A percentile compares a stretch with the other conserved stretches of the same genome.
Conservation (phyloP, 2,888 invertebrate genomes). For the Agonopterix arenella region DNA sequence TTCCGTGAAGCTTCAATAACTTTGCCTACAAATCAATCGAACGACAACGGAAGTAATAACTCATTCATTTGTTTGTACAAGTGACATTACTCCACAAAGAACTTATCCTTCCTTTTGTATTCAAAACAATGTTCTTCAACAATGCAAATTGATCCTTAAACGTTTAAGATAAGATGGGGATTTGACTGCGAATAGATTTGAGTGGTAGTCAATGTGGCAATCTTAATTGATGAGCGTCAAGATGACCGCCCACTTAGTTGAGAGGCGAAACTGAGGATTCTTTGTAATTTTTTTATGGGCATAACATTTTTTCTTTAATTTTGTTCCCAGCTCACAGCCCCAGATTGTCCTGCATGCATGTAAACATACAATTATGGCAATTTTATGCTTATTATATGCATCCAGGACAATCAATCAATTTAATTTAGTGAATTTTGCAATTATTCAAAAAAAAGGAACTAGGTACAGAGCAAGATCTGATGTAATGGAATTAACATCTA, state of each 20-base stretch:
- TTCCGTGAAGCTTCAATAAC: no score
- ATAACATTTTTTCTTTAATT: no score
- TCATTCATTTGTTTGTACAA: constrained; percentile 37
- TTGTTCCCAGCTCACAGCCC: no score
- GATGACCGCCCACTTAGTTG: constrained; percentile 20
- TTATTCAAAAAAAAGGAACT: no score
- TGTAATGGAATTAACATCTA: no score
- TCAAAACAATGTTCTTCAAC: not conserved
- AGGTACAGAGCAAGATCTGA: no score
- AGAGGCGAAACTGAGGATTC: not conserved
- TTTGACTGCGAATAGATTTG: not conserved
- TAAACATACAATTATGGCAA: no score
- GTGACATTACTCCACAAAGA: constrained; percentile 18
- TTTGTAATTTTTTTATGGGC: no score
- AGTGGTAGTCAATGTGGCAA: constrained; percentile 13
- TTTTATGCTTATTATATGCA: no score
- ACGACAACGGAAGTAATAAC: constrained; percentile 31
- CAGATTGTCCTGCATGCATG: no score
- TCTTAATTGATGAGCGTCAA: constrained; percentile 19
- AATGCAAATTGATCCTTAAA: not conserved
- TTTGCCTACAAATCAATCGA: constrained; percentile 10
- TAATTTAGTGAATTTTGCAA: no score
- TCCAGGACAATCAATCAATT: no score
- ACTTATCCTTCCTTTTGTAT: not conserved
- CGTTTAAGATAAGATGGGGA: not conserved